A percentile compares a stretch with the other conserved stretches of the same genome.
phyloP scores from a whole-genome alignment of 2,888 invertebrate genomes.

The Enchytraeus crypticus region DNA sequence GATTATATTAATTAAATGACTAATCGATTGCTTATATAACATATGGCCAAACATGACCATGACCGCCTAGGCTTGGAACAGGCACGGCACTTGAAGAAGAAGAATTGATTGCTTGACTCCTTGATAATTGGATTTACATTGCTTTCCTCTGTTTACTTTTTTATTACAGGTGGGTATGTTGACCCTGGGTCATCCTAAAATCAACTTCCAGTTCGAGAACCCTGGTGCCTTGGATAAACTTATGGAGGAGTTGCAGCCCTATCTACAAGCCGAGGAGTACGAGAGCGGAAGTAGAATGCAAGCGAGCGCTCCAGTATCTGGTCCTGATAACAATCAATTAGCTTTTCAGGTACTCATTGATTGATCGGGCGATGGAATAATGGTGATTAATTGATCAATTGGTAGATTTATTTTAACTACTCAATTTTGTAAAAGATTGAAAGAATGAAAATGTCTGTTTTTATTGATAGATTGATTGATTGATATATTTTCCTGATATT shows the following conservation, averaged over 20 bases:
- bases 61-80: too few species aligned
- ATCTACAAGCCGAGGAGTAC: slow-evolving; percentile 16
- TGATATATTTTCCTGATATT: too few species aligned
- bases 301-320: neutral
- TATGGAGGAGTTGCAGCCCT: slow-evolving; percentile 28
- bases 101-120: too few species aligned
- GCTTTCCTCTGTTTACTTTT: neutral
- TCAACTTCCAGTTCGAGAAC: slow-evolving; percentile 34
- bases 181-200: slow-evolving; percentile 23
- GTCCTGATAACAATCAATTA: slow-evolving; percentile 12
- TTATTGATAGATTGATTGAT: too few species aligned
- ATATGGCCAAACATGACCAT: too few species aligned
- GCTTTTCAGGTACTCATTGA: slow-evolving; percentile 22
- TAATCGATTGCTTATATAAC: too few species aligned
- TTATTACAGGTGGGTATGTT: slow-evolving; percentile 24
- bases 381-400: neutral
- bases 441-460: too few species aligned
- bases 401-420: neutral
- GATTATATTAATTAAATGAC: too few species aligned
- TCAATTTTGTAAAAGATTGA: too few species aligned
- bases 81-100: too few species aligned
- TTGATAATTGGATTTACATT: too few species aligned
- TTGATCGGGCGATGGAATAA: too few species aligned
- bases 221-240: slow-evolving; percentile 31
- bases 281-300: slow-evolving; percentile 2